Evolutionary conservation across 30 jellyfish, hydroid and myxozoan genomes (phyloP).

Genomic region (Aurelia sp.): DNA sequence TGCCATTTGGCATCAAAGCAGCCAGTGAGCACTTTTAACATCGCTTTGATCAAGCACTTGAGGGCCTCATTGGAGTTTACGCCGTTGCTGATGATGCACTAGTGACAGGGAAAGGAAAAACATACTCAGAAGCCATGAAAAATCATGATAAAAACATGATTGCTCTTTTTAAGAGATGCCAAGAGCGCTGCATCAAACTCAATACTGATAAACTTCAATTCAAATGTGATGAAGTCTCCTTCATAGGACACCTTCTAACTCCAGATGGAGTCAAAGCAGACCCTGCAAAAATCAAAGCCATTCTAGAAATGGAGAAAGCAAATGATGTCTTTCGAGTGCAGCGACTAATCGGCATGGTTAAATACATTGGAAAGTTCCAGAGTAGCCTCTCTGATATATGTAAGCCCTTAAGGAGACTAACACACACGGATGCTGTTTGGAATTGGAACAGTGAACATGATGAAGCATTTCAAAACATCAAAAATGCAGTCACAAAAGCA

Average conservation of each 20-base stretch:
- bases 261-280: conserved; percentile 14
- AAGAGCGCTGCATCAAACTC: conserved; percentile 7
- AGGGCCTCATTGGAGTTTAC: background rate
- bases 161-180: conserved; percentile 18
- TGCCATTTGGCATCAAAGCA: conserved; percentile 18
- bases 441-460: background rate
- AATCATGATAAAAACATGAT: conserved; percentile 21
- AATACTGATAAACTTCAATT: conserved; percentile 17
- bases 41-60: too few relatives aligned
- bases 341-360: too few relatives aligned
- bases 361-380: too few relatives aligned
- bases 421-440: conserved; percentile 10
- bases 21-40: conserved; percentile 27
- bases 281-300: too few relatives aligned
- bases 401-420: background rate
- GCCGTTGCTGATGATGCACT: conserved; percentile 49
- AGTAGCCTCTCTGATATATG: background rate
- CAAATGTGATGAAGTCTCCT: conserved; percentile 6
- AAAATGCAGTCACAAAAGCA: too few relatives aligned
- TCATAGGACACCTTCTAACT: conserved; percentile 37
- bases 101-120: too few relatives aligned
- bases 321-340: too few relatives aligned
- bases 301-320: too few relatives aligned
- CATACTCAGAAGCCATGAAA: too few relatives aligned
- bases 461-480: too few relatives aligned